Base-by-base conservation (phyloP, 2,797 vertebrate genomes). In the Falco berigora region DNA sequence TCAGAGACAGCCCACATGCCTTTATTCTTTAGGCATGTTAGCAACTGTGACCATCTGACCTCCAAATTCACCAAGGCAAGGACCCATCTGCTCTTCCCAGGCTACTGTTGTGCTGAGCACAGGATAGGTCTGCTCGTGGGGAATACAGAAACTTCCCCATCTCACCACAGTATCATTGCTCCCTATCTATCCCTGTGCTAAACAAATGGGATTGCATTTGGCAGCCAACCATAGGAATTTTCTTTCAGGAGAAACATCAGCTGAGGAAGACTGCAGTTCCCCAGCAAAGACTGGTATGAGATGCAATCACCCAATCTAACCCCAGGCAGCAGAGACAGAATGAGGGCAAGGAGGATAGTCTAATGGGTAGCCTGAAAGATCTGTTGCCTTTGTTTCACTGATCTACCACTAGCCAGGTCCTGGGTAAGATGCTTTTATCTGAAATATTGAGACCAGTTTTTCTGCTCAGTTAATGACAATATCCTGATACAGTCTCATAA, bases 111-210 rank as follows among this genome's bases (percentile, higher is more conserved):
- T 71, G 82, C 71, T 95, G 66, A 92, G 59, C 59, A 56, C 21
- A 67, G 59, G 28, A n/a, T 76, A 44, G 44, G 0, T 34, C 38
- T 4, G 2, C 55, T 90, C 0, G 0, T 61, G 69, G 63, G 76
- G 86, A 95, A 92, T 92, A 69, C 69, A 86, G 79, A 80, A 88
- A 55, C 76, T 78, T 95, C 71, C 52, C 49, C 53, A 90, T 90
- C 94, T 95, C 59, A 81, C 95, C 95, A 76, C 88, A 85, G 3
- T 17, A 76, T 71, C 79, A 42, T 34, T 0, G 0, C 22, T 90
- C 76, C 73, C 34, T 72, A 56, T 56, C 76, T 90, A 17, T 17
- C 42, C 62, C 28, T 1, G 4, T 30, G 24, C 50, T 50, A 36
- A 86, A 87, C 62, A 66, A 55, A 44, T 6, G n/a, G 66, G 69